Conservation (phyloP, 2,888 invertebrate genomes). For the Tipula vernalis region DNA sequence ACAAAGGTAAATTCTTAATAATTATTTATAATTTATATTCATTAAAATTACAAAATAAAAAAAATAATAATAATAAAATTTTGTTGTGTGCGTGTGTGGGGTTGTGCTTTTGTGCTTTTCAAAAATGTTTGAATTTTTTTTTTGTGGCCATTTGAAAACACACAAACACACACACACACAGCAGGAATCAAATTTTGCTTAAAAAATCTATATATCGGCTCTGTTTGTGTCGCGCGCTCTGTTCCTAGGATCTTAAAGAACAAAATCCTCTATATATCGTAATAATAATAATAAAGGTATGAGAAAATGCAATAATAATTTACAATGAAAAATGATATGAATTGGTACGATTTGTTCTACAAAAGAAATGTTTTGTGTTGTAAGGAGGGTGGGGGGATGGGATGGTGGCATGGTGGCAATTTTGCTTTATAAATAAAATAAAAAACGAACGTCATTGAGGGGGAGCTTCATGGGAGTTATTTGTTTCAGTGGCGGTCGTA, state of each 20-base stretch:
- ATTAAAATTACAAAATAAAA: not conserved
- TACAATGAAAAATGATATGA: not conserved
- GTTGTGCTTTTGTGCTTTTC: not conserved
- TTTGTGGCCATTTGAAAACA: not conserved
- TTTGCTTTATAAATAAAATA: not conserved
- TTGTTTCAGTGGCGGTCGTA: not conserved
- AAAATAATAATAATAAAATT: not conserved
- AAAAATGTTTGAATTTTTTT: not conserved
- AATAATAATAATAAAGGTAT: not conserved
- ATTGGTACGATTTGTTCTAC: not conserved
- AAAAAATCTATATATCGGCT: not conserved
- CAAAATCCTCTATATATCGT: not conserved
- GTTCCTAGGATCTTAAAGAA: not conserved
- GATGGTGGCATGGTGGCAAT: not conserved
- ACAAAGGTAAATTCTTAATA: slow-evolving; percentile 10
- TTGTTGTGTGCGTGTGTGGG: not conserved
- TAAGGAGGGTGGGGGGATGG: not conserved
- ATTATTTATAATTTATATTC: not conserved
- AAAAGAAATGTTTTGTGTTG: not conserved
- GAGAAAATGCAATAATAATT: not conserved
- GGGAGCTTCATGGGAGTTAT: not conserved
- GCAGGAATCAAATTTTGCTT: slow-evolving; percentile 4
- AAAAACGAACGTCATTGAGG: not conserved
- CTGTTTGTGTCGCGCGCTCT: not conserved
- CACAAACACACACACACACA: not conserved